Evolutionary conservation across 2,113 vertebrate genomes (phyloP), one percentile per base, ranked within the genome.

Genomic region (Aspidoscelis tigris): DNA sequence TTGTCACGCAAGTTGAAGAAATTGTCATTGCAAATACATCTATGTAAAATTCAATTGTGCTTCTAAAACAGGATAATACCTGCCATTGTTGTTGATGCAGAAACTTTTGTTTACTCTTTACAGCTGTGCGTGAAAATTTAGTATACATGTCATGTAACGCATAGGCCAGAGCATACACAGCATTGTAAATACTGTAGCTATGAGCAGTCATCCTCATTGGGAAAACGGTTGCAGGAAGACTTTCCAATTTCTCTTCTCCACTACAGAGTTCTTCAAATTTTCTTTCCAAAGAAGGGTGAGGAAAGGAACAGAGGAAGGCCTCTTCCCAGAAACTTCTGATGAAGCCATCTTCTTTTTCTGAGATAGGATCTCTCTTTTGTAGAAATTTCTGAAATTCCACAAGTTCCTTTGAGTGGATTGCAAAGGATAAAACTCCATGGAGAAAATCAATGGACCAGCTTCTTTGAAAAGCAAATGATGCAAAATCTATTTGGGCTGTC

Each of bases 401-500:
- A 1, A 76, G 33, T 0, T 83, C 22, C 0, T 53, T n/a, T 6
- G 65, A 76, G 4, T 76, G 82, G 18, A 53, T 26, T 24, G 65
- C 21, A 53, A 83, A 69, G 33, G 82, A 83, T 20, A 83, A 1
- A 53, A 74, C 73, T 24, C 82, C 74, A 12, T 83, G 82, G 7
- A 83, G 14, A 12, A 55, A 68, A 12, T 53, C 1, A 5, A 83
- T 5, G 5, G 39, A 7, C 33, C n/a, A 69, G 12, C 9, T 9
- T 50, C 44, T 69, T 26, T 83, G 82, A 10, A 76, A 43, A 14
- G 73, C 20, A 55, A 16, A 33, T 41, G 74, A 55, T 7, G 65
- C 41, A 12, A 83, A 83, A 39, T 83, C 81, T 68, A 75, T 74
- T 11, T 76, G 43, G n/a, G 44, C 73, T 76, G n/a, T 76, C 73